These are phyloP conservation scores for Aviceda subcristata DNA, from an alignment of 2,113 vertebrate genomes.

Conservation along the genomic window DNA sequence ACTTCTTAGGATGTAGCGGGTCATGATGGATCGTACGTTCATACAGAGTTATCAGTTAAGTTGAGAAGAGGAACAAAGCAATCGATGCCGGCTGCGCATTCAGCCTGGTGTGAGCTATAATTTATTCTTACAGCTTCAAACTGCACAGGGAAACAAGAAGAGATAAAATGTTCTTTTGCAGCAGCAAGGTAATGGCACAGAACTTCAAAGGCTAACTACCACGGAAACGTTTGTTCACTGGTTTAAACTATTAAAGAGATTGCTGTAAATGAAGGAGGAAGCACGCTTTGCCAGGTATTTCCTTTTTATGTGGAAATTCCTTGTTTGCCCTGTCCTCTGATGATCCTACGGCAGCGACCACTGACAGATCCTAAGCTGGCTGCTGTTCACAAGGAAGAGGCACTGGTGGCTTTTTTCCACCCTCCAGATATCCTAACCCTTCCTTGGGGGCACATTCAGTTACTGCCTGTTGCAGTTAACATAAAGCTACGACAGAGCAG, in stretches of 20 bases:
- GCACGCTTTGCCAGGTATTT: accelerated
- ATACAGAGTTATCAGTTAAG: not conserved
- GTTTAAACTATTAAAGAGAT: not conserved
- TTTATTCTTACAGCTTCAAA: not conserved
- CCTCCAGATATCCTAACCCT: too few species aligned
- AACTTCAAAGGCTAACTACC: not conserved
- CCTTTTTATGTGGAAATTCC: not conserved
- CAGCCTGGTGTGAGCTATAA: not conserved
- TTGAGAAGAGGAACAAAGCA: not conserved
- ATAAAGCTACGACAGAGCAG: not conserved
- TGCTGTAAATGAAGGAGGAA: not conserved
- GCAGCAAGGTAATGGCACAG: not conserved
- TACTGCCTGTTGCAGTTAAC: not conserved
- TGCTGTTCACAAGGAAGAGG: not conserved
- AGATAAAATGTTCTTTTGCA: not conserved
- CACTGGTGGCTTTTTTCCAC: not conserved
- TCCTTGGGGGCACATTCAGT: not conserved
- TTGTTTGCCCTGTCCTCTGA: not conserved
- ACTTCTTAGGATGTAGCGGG: not conserved
- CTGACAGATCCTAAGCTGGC: not conserved
- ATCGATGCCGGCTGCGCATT: not conserved
- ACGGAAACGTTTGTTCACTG: not conserved
- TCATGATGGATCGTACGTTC: not conserved
- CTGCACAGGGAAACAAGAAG: not conserved
- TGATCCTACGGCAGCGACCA: not conserved